phyloP scores from a whole-genome alignment of 2,113 vertebrate species.

The Columbina picui region DNA sequence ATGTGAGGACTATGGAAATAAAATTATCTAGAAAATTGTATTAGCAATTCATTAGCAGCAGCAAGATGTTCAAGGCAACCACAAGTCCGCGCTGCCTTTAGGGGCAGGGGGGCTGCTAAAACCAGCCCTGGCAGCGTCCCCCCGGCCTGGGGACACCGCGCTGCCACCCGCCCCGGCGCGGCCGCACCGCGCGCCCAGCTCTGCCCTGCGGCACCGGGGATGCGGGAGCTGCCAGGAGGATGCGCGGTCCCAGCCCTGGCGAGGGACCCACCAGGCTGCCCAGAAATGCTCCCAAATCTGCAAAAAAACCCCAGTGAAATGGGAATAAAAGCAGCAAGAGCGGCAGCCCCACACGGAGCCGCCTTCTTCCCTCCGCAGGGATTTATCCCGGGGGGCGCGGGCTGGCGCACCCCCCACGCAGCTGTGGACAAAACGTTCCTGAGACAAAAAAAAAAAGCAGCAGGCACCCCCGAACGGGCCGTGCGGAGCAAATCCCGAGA shows the following conservation, averaged over 20 bases:
- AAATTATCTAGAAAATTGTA: conserved; percentile 80
- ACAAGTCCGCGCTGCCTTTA: neutral
- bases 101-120: neutral
- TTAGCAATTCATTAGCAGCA: conserved; percentile 79
- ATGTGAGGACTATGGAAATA: conserved; percentile 74
- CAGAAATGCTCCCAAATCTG: neutral
- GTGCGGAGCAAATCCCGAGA: conserved; percentile 77
- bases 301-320: neutral
- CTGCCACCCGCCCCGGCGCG: no score
- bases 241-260: neutral
- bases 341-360: neutral
- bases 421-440: conserved; percentile 9
- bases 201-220: neutral
- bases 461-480: neutral
- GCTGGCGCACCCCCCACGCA: neutral
- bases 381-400: neutral
- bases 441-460: neutral
- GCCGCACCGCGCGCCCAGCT: fast-evolving
- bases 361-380: neutral
- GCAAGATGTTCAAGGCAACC: conserved; percentile 27
- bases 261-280: neutral
- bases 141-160: no score
- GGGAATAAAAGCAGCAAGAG: neutral
- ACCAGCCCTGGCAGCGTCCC: neutral
- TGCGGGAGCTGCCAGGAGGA: neutral